Evolutionary conservation across 2,888 invertebrate genomes (phyloP).

Genomic region (Furcula furcula): DNA sequence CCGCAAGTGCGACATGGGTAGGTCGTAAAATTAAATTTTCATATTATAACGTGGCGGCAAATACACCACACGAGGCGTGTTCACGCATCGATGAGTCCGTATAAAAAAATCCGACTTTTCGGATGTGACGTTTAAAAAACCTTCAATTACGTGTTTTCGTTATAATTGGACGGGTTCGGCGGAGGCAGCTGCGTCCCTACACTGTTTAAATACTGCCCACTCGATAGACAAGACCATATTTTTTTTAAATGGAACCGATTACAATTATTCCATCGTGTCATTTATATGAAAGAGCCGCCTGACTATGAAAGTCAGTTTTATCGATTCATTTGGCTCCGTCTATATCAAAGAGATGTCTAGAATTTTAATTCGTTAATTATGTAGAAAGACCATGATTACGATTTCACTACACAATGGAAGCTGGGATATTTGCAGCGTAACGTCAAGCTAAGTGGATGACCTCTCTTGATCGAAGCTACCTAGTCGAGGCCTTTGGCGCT

Average conservation of each 20-base stretch:
- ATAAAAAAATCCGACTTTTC: conserved; percentile 16
- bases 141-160: conserved; percentile 21
- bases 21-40: not conserved
- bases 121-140: conserved; percentile 18
- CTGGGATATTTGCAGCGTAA: too few relatives aligned
- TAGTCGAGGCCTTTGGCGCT: too few relatives aligned
- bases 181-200: conserved; percentile 18
- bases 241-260: conserved; percentile 19
- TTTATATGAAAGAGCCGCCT: conserved; percentile 8
- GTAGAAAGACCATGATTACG: too few relatives aligned
- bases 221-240: conserved; percentile 9
- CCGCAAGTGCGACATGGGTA: too few relatives aligned
- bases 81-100: conserved; percentile 1
- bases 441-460: too few relatives aligned
- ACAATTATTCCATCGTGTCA: conserved; percentile 6
- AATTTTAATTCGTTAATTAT: too few relatives aligned
- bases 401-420: too few relatives aligned
- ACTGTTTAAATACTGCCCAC: conserved; percentile 18
- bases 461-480: too few relatives aligned
- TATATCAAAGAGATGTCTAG: too few relatives aligned
- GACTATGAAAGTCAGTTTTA: too few relatives aligned
- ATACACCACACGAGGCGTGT: conserved; percentile 13
- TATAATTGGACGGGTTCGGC: conserved; percentile 22
- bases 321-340: too few relatives aligned
- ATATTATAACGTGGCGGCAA: conserved; percentile 10